Percentiles rank a stretch among this genome's conserved stretches.
Evolutionary conservation across 2,113 vertebrate species (phyloP).

Genomic region (Aldabrachelys gigantea): DNA sequence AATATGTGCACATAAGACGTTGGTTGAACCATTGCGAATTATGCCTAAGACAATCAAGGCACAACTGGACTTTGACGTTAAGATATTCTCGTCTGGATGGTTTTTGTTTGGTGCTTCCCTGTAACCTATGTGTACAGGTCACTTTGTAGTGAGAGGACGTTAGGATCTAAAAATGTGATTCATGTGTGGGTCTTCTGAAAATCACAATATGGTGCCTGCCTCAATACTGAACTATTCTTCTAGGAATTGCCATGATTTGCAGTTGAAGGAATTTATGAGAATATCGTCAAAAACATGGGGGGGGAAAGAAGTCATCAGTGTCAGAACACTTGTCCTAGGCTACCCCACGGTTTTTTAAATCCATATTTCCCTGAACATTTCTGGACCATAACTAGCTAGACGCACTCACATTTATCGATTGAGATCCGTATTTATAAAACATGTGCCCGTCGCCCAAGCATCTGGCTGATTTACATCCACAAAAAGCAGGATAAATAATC

Average conservation of each 20-base stretch:
- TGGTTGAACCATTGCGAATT: constrained; percentile 45
- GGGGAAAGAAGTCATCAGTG: background rate
- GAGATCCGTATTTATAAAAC: constrained; percentile 30
- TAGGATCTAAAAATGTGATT: background rate
- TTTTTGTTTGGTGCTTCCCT: background rate
- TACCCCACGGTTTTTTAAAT: background rate
- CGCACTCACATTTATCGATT: constrained; percentile 11
- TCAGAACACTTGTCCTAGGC: background rate
- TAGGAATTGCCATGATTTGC: background rate
- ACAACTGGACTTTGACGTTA: background rate
- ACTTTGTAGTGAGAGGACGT: background rate
- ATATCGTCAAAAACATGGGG: background rate
- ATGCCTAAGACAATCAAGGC: background rate
- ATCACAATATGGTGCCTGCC: background rate
- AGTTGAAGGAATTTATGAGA: background rate
- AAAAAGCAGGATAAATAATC: constrained; percentile 44
- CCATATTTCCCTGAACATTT: background rate
- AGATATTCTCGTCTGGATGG: background rate
- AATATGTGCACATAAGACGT: constrained; percentile 21
- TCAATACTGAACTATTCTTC: background rate
- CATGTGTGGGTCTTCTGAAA: background rate
- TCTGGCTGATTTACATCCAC: constrained; percentile 6
- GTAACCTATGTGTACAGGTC: background rate
- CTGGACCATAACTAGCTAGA: background rate
- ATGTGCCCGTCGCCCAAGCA: background rate